Evolutionary conservation across 2,113 vertebrate species (phyloP), one percentile per base, ranked within the genome.

Genomic region (Eurystomus gularis): DNA sequence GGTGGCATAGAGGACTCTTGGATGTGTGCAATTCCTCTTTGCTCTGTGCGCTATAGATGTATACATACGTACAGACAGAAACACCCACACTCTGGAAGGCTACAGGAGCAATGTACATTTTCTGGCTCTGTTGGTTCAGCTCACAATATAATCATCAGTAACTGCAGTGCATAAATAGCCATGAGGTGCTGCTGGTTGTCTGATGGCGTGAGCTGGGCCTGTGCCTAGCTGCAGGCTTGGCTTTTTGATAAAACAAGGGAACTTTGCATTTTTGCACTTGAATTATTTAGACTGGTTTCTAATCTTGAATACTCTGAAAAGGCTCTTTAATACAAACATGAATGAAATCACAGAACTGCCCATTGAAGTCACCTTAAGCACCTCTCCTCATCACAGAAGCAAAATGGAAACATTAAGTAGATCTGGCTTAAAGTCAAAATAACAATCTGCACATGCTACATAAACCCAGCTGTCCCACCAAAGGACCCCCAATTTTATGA

Each of bases 341-440:
- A 95, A 96, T 84, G 75, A 96, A 97, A 96, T 84, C 86, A 97
- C 90, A 94, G 91, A 95, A 91, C 72, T 90, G 78, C 51, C 81
- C 64, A 73, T 82, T 86, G 73, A 94, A 96, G 90, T 81, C 78
- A 92, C 71, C 81, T 88, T 91, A 89, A 75, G 49, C 64, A 91
- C 78, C 61, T 72, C 79, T 94, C 93, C 91, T 95, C 90, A 94
- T 97, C 95, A 93, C 61, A 94, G 33, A 62, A 60, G 48, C 70
- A 93, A 96, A 97, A 97, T 86, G 96, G 97, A 98, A 97, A 98
- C 97, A 96, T 40, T 66, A 96, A 93, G 97, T 87, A 93, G 92
- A 92, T 81, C 48, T 97, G 98, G 97, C 94, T 93, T 73, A 25
- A 70, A 64, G 93, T 97, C 98, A 97, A 93, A 93, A 86, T 71